phyloP scores from a whole-genome alignment of 2,888 invertebrate species.

The Nemapogon koenigi region DNA sequence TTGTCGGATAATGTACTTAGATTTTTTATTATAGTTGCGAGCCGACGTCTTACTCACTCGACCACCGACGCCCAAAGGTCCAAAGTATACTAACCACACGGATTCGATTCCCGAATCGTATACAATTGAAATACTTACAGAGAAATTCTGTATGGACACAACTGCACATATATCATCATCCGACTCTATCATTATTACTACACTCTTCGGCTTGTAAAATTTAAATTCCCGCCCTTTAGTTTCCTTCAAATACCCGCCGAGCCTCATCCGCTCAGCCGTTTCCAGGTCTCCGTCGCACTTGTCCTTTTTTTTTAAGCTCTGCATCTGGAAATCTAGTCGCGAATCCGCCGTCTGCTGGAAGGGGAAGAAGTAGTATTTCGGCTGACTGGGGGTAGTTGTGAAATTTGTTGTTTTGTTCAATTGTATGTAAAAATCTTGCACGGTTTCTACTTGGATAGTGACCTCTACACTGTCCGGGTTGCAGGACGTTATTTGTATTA shows the following conservation, averaged over 20 bases:
- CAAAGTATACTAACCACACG: too few relatives aligned
- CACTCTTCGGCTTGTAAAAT: slow-evolving; percentile 56
- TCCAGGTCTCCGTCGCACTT: slow-evolving; percentile 62
- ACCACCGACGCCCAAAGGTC: too few relatives aligned
- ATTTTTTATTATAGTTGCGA: too few relatives aligned
- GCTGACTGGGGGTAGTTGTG: slow-evolving; percentile 50
- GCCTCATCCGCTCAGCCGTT: slow-evolving; percentile 20
- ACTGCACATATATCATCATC: slow-evolving; percentile 74
- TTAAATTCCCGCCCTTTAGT: slow-evolving; percentile 24
- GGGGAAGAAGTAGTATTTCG: slow-evolving; percentile 61
- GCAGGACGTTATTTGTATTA: slow-evolving; percentile 74
- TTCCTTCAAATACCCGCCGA: slow-evolving; percentile 23
- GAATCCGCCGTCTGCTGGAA: slow-evolving; percentile 41
- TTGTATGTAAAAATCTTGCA: slow-evolving; percentile 65
- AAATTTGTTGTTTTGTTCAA: slow-evolving; percentile 44
- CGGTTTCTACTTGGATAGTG: slow-evolving; percentile 62
- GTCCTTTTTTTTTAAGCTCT: slow-evolving; percentile 43
- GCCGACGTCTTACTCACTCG: too few relatives aligned
- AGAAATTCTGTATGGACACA: slow-evolving; percentile 79
- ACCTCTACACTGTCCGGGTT: slow-evolving; percentile 64
- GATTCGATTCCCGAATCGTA: too few relatives aligned
- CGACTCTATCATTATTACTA: slow-evolving; percentile 70
- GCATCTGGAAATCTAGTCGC: slow-evolving; percentile 28
- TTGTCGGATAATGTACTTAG: too few relatives aligned
- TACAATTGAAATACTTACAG: slow-evolving; percentile 60